Base-by-base conservation (phyloP, 2,113 vertebrate species). In the Orientallactaga bullata region DNA sequence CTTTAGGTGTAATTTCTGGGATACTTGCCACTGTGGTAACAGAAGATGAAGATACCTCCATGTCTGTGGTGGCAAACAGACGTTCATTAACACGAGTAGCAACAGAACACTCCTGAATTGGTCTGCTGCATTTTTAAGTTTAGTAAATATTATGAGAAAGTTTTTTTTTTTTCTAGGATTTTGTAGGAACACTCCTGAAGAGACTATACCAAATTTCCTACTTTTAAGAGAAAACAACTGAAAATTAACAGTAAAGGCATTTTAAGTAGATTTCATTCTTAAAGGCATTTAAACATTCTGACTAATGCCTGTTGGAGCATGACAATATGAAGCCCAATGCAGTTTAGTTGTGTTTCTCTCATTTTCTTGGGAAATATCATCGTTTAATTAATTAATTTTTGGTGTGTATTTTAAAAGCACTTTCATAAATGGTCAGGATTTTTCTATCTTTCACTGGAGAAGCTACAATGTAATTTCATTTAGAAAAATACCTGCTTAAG, bases 41-140 rank as follows among this genome's bases (percentile, higher is more conserved):
- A 98, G 99, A 99, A 98, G 99, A 95, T 97, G 99, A 99, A 98
- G 99, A 99, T 96, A 99, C 99, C 98, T 99, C 98, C 99, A 99
- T 99, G 99, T 99, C 99, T 99, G 99, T 99, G 99, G 99, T 99
- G 99, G 99, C 99, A 99, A 99, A 99, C 99, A 99, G 98, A 99
- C 98, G 98, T 98, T 98, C 97, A 98, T 98, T 98, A 98, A 98
- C 80, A 96, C 95, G 96, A 92, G 86, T 78, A 76, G 51, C 32
- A 37, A 42, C 16, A 23, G 84, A 63, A 91, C 93, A 76, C 89
- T 95, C 97, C 95, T 94, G 97, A 89, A 94, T 89, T 82, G 96
- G 91, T 95, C 93, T 96, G 97, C 81, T 96, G 96, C 93, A 97
- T 90, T 97, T 97, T 61, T 87, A 93, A 81, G 37, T 91, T 94